Evolutionary conservation across 64 coral and sea anemone genomes (phyloP).

Genomic region (Hydrozoanthus tunicans): DNA sequence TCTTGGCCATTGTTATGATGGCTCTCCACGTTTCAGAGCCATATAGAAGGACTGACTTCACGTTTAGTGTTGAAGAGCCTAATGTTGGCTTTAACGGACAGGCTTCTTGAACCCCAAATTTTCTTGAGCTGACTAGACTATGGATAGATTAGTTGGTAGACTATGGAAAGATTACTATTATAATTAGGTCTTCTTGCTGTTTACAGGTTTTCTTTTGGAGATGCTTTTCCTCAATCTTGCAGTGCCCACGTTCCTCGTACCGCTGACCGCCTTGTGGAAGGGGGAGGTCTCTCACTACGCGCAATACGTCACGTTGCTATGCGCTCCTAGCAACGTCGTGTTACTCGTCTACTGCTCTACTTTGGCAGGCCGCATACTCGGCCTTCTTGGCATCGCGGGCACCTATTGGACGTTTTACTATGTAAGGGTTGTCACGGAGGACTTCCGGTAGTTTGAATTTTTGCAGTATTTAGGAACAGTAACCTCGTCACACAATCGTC

Average conservation of each 20-base stretch:
- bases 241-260: conserved; percentile 61
- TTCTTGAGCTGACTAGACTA: neutral
- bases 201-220: conserved; percentile 69
- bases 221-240: conserved; percentile 65
- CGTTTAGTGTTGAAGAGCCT: too few species aligned
- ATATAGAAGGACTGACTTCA: too few species aligned
- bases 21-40: too few species aligned
- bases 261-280: conserved; percentile 64
- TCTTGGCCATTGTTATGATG: too few species aligned
- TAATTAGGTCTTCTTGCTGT: neutral
- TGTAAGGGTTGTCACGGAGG: conserved; percentile 39
- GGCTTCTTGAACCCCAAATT: too few species aligned
- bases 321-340: conserved; percentile 78
- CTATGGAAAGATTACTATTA: neutral
- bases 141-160: neutral
- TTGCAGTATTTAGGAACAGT: too few species aligned
- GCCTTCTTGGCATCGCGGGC: conserved; percentile 66
- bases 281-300: conserved; percentile 66
- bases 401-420: conserved; percentile 81
- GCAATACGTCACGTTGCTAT: conserved; percentile 71
- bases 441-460: conserved; percentile 2
- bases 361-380: conserved; percentile 72
- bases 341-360: conserved; percentile 84
- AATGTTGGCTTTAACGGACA: too few species aligned
- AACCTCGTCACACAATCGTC: too few species aligned